A percentile compares a stretch with the other conserved stretches of the same genome.
Evolutionary conservation across 1,140 invertebrate genomes (phyloP).

Genomic region (Paramacrobiotus metropolitanus): DNA sequence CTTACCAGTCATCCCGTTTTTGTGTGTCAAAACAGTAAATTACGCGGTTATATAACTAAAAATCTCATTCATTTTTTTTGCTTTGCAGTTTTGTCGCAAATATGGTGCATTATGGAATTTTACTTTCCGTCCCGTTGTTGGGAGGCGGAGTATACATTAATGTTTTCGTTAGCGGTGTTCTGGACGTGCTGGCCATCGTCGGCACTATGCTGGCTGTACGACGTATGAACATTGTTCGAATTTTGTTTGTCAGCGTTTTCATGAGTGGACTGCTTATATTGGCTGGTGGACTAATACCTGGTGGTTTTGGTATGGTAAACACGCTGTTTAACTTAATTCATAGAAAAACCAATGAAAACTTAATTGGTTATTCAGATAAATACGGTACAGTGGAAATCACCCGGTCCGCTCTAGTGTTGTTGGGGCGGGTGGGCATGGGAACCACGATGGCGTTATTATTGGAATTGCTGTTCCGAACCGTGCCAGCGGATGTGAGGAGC

Average conservation of each 20-base stretch:
- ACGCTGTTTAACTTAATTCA: background rate
- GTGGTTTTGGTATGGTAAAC: background rate
- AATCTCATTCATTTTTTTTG: too few species aligned
- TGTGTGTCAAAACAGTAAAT: too few species aligned
- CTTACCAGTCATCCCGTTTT: background rate
- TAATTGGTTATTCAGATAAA: background rate
- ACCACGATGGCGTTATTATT: background rate
- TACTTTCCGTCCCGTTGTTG: background rate
- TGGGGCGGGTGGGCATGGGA: background rate
- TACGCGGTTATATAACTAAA: too few species aligned
- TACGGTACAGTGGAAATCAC: background rate
- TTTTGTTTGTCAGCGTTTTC: background rate
- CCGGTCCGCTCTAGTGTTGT: background rate
- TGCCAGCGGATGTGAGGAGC: background rate
- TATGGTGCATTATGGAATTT: background rate
- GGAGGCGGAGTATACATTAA: background rate
- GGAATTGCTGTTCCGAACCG: background rate
- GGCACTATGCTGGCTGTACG: background rate
- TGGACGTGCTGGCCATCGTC: background rate
- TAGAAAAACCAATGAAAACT: background rate
- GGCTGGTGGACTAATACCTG: background rate
- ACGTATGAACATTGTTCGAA: background rate
- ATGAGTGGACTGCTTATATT: background rate
- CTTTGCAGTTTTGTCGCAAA: background rate
- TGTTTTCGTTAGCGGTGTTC: background rate